Base-by-base conservation (phyloP, 37 sponge, comb jelly and placozoan genomes). In the Chondrosia reniformis region DNA sequence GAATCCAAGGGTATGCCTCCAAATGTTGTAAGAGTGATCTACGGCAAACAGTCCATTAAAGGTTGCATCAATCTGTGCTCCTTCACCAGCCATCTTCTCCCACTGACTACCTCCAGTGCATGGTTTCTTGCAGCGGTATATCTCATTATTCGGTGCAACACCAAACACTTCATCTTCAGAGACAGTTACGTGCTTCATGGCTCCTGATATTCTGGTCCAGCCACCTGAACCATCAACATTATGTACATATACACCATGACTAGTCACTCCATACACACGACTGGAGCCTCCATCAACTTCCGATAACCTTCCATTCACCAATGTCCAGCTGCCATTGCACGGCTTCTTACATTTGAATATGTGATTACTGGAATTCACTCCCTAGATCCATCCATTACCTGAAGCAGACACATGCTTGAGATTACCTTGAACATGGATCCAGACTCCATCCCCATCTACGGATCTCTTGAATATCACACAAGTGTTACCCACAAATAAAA, bases 291-390 rank as follows among this genome's bases (percentile, higher is more conserved):
- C 85, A 44, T 85, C 85, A 59, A 85, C 55, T 32, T 85, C 74
- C 52, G 71, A 72, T 4, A 85, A 66, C 32, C 22, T 17, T 39
- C 85, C 79, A 58, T 25, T 10, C 17, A 79, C 75, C 15, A 24
- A 39, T 4, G 24, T 38, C 80, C 85, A 85, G 13, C 13, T 34
- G 67, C 85, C 79, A 59, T 3, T 79, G 75, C 85, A 85, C 12
- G 89, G 89, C 46, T 88, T 88, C 40, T 83, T 80, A 67, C 89
- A 83, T 55, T 88, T 88, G 79, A 54, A 87, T n/a, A 82, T 82
- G 25, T 78, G 6, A 40, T 84, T 40, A 15, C 25, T 30, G 15
- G 57, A 22, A 55, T 75, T 83, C 36, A 80, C 72, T 30, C 84
- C 84, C 89, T 84, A 88, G 13, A 88, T 80, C 55, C 78, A 88